These are phyloP conservation scores for Aricia artaxerxes DNA, from an alignment of 2,888 invertebrate genomes.

Conservation along the genomic window DNA sequence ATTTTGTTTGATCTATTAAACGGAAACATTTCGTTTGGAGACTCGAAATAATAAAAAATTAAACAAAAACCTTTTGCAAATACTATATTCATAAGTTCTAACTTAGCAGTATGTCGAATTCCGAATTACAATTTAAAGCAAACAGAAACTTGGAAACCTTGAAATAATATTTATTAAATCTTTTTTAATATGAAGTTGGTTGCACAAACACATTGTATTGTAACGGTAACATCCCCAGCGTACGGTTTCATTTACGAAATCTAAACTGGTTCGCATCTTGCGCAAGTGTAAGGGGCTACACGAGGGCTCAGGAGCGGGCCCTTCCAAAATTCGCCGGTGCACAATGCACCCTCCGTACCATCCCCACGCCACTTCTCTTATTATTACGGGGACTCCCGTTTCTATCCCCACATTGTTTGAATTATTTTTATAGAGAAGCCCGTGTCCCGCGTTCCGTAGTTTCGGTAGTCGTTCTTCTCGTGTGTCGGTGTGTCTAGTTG, in stretches of 20 bases:
- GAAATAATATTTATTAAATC: not conserved
- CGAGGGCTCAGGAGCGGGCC: slow-evolving; percentile 74
- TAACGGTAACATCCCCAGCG: slow-evolving; percentile 61
- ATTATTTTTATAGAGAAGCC: slow-evolving; percentile 72
- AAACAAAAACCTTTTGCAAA: not conserved
- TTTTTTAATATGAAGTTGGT: not conserved
- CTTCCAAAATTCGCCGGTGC: slow-evolving; percentile 79
- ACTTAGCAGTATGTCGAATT: not conserved
- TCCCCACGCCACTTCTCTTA: slow-evolving; percentile 79
- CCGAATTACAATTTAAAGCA: not conserved
- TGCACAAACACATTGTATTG: slow-evolving; percentile 28
- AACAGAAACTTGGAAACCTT: not conserved
- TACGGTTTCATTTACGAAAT: slow-evolving; percentile 71
- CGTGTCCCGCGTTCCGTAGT: slow-evolving; percentile 68
- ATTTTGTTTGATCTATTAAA: not conserved
- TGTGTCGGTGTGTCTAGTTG: slow-evolving; percentile 39
- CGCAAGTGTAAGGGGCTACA: slow-evolving; percentile 76
- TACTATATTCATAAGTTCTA: not conserved
- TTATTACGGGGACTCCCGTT: slow-evolving; percentile 77
- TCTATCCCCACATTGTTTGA: slow-evolving; percentile 78
- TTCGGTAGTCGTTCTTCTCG: slow-evolving; percentile 7
- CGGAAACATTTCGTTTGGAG: too few relatives aligned
- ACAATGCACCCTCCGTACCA: slow-evolving; percentile 80
- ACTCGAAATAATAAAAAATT: too few relatives aligned
- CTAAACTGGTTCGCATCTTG: slow-evolving; percentile 79